phyloP scores from a whole-genome alignment of 2,797 vertebrate genomes.

The Podargus strigoides region DNA sequence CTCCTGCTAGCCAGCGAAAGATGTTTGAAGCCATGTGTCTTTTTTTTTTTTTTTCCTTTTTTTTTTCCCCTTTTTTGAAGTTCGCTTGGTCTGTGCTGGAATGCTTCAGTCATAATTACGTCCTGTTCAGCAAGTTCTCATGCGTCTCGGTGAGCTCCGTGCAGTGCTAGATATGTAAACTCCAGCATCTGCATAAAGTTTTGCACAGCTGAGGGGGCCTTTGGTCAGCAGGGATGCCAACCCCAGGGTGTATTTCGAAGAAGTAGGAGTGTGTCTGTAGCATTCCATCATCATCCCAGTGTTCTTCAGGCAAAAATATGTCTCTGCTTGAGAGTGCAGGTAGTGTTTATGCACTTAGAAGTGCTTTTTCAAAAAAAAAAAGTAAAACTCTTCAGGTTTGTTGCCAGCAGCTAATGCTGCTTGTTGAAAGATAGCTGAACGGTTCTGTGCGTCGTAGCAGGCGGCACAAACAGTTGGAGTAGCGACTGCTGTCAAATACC shows the following conservation, averaged over 20 bases:
- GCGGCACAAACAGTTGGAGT: neutral
- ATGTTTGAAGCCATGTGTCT: neutral
- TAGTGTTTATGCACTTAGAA: neutral
- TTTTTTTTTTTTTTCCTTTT: neutral
- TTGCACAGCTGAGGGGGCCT: neutral
- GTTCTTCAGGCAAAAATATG: neutral
- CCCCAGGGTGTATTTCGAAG: neutral
- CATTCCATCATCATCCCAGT: accelerated
- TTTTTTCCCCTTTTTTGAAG: slow-evolving; percentile 19
- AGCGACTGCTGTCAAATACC: neutral
- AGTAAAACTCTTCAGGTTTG: neutral
- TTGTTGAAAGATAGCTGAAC: neutral
- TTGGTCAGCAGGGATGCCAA: neutral
- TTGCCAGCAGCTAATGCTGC: neutral
- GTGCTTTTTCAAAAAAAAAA: neutral
- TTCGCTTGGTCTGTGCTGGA: slow-evolving; percentile 43
- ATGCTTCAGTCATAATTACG: slow-evolving; percentile 41
- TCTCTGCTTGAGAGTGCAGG: neutral
- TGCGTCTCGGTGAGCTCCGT: neutral
- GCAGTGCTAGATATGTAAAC: neutral
- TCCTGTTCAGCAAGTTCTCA: slow-evolving; percentile 55
- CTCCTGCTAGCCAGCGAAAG: neutral
- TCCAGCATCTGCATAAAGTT: neutral
- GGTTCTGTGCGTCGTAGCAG: neutral
- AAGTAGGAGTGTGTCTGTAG: neutral